Conservation (phyloP, 2,888 invertebrate species). For the Anorthoa munda region DNA sequence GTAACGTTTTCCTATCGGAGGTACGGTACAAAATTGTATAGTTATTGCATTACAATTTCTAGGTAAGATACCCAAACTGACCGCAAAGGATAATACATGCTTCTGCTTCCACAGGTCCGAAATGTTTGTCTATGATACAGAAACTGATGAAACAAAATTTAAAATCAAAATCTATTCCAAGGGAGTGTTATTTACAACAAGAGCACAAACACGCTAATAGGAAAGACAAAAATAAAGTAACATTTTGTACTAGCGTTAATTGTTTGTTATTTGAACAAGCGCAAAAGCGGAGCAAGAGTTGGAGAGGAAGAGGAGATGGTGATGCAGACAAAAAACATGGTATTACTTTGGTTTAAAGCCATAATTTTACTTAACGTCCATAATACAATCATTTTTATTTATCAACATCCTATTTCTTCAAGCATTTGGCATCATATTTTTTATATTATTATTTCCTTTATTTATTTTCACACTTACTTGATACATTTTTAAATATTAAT, state of each 20-base stretch:
- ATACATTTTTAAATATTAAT: no score
- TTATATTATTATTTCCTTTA: no score
- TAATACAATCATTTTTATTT: not conserved
- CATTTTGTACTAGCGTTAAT: slow-evolving; percentile 40
- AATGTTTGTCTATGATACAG: slow-evolving; percentile 23
- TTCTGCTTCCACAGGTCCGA: not conserved
- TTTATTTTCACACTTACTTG: no score
- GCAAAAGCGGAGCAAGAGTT: not conserved
- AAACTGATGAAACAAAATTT: not conserved
- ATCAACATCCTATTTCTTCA: not conserved
- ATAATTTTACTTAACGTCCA: not conserved
- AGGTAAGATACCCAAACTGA: not conserved
- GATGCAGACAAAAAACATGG: slow-evolving; percentile 23
- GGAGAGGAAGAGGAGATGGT: slow-evolving; percentile 26
- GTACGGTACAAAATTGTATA: no score
- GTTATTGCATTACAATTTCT: not conserved
- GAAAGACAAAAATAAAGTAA: slow-evolving; percentile 34
- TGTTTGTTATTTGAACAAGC: slow-evolving; percentile 20
- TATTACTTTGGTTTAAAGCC: slow-evolving; percentile 4
- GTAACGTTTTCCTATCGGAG: no score
- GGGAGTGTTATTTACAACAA: slow-evolving; percentile 9
- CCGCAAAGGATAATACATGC: not conserved
- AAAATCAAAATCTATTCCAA: slow-evolving; percentile 23
- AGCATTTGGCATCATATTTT: not conserved
- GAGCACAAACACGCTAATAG: slow-evolving; percentile 18